Percentiles rank a stretch among this genome's conserved stretches.
Conservation (phyloP, 92 coral and sea anemone genomes). For the Nematostella vectensis region DNA sequence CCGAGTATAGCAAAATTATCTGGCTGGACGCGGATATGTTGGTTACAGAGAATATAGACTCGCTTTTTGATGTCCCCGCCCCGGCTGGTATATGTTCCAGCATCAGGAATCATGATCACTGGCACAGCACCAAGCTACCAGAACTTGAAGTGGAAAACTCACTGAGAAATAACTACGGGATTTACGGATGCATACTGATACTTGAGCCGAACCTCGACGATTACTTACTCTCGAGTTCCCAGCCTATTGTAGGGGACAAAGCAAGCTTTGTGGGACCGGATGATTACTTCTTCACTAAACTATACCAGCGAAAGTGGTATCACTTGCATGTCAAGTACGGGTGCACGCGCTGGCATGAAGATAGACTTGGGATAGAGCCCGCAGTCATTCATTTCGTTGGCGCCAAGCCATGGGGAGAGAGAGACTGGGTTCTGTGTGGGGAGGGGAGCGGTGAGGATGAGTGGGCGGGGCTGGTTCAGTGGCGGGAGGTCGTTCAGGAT, state of each 20-base stretch:
- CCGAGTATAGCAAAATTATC: conserved; percentile 63
- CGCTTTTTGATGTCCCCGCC: conserved; percentile 45
- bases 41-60: conserved; percentile 56
- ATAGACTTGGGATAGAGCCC: conserved; percentile 37
- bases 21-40: conserved; percentile 81
- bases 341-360: conserved; percentile 56
- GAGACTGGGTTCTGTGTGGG: conserved; percentile 10
- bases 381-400: conserved; percentile 57
- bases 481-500: conserved; percentile 16
- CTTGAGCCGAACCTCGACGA: conserved; percentile 62
- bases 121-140: conserved; percentile 69
- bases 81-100: conserved; percentile 92
- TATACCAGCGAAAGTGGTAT: conserved; percentile 67
- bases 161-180: conserved; percentile 66
- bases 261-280: conserved; percentile 74
- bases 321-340: conserved; percentile 72
- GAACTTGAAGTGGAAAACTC: conserved; percentile 66
- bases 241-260: conserved; percentile 55
- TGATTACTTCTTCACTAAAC: conserved; percentile 71
- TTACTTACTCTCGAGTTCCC: conserved; percentile 61
- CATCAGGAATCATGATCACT: conserved; percentile 52
- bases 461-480: conserved; percentile 37
- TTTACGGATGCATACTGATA: conserved; percentile 70
- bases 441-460: conserved; percentile 21
- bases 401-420: conserved; percentile 60